A percentile compares a stretch with the other conserved stretches of the same genome.
Conservation (phyloP, 2,888 invertebrate species). For the Phorcus lineatus region DNA sequence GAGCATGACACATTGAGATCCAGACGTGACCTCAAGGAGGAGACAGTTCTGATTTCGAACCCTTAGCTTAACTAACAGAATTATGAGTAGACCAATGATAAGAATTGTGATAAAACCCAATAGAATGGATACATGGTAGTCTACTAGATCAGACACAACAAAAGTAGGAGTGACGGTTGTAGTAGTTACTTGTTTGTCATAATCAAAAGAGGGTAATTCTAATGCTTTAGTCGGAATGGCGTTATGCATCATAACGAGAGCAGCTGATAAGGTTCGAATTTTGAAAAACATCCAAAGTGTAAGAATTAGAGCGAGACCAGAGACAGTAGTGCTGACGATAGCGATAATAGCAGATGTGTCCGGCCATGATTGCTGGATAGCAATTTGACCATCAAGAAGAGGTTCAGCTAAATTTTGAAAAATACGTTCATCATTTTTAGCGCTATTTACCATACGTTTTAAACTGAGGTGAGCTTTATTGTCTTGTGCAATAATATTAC, state of each 20-base stretch:
- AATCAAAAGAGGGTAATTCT: no score
- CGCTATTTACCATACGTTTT: background rate
- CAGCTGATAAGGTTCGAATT: background rate
- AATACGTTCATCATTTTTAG: background rate
- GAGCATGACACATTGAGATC: no score
- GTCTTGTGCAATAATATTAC: background rate
- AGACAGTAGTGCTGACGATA: background rate
- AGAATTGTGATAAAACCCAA: no score
- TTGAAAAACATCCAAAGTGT: background rate
- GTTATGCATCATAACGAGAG: background rate
- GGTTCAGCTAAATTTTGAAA: conserved; percentile 1
- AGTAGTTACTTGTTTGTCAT: no score
- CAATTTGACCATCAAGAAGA: background rate
- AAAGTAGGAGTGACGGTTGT: no score
- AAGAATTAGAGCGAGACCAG: background rate
- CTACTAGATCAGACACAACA: no score
- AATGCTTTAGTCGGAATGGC: no score
- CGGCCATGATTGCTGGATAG: background rate
- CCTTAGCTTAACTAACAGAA: no score
- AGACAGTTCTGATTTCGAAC: no score
- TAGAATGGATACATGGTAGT: no score
- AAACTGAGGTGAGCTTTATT: background rate
- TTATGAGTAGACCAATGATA: no score
- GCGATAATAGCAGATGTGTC: background rate
- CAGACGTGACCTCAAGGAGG: no score